These are phyloP conservation scores for Amniataba percoides DNA, from an alignment of 2,797 vertebrate species.

Conservation along the genomic window DNA sequence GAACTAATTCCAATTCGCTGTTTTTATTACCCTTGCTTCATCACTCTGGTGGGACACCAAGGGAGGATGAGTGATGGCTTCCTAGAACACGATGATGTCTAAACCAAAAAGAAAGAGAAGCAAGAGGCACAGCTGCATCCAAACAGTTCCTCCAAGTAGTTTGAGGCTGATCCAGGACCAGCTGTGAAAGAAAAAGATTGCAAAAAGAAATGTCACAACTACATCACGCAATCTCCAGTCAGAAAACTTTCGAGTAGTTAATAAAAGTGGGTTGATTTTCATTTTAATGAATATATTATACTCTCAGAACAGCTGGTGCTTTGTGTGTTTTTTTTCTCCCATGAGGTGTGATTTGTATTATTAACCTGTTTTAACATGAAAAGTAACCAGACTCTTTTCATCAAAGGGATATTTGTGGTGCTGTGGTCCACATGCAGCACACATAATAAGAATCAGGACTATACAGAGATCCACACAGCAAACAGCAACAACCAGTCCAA, in stretches of 20 bases:
- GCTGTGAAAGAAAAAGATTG: constrained; percentile 30
- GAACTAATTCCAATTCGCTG: background rate
- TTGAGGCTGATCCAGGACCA: constrained; percentile 58
- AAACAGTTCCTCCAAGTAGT: constrained; percentile 54
- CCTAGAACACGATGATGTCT: constrained; percentile 19
- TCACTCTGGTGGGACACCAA: background rate
- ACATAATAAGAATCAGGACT: background rate
- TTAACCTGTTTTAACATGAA: constrained; percentile 2
- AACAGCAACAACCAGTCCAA: background rate
- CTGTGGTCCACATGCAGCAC: background rate
- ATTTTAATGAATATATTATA: background rate
- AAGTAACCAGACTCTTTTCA: background rate
- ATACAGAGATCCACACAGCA: background rate
- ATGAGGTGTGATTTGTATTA: background rate
- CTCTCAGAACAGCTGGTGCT: background rate
- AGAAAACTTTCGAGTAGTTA: constrained; percentile 1
- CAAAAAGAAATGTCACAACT: constrained; percentile 21
- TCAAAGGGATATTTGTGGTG: constrained; percentile 25
- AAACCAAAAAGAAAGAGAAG: constrained; percentile 27
- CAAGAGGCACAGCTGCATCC: constrained; percentile 55
- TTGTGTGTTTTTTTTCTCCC: background rate
- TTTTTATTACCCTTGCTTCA: background rate
- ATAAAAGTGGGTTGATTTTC: constrained; percentile 4
- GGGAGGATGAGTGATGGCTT: constrained; percentile 19
- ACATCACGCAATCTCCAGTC: constrained; percentile 17